Conservation (phyloP, 2,888 invertebrate species). For the Hydroisotoma schaefferi region DNA sequence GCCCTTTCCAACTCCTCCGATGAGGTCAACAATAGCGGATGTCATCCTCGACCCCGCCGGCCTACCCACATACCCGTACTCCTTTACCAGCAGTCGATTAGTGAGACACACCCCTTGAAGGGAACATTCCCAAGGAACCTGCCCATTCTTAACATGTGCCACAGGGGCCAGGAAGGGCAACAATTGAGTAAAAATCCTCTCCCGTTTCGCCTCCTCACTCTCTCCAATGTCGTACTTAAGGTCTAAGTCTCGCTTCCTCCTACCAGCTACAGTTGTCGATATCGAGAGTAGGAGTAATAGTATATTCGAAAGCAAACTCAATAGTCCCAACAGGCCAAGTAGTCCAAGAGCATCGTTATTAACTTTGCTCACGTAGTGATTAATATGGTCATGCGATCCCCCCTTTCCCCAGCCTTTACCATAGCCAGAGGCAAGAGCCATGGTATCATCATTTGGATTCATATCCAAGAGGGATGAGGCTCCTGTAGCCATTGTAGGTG, state of each 20-base stretch:
- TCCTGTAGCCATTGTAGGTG: conserved; percentile 5
- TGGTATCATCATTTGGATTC: conserved; percentile 10
- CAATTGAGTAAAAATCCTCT: conserved; percentile 24
- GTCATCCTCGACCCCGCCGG: conserved; percentile 26
- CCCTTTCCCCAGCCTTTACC: conserved; percentile 12
- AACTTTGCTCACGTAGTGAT: conserved; percentile 11
- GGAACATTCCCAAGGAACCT: conserved; percentile 32
- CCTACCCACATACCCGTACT: conserved; percentile 27
- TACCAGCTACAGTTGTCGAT: conserved; percentile 25
- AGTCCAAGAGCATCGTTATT: conserved; percentile 40
- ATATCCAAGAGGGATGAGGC: not conserved
- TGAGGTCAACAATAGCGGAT: conserved; percentile 29
- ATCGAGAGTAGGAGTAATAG: conserved; percentile 31
- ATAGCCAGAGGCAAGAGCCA: not conserved
- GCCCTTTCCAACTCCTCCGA: conserved; percentile 15
- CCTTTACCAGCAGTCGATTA: conserved; percentile 29
- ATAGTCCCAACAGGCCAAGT: conserved; percentile 33
- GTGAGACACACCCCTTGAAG: conserved; percentile 34
- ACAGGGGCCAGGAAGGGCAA: conserved; percentile 33
- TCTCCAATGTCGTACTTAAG: not conserved
- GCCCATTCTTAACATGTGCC: conserved; percentile 33
- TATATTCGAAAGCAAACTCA: conserved; percentile 32
- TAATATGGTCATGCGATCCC: not conserved
- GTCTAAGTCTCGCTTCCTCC: conserved; percentile 7
- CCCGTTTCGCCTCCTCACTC: conserved; percentile 13